These are phyloP conservation scores for Biston betularia DNA, from an alignment of 2,888 invertebrate species.

Conservation along the genomic window DNA sequence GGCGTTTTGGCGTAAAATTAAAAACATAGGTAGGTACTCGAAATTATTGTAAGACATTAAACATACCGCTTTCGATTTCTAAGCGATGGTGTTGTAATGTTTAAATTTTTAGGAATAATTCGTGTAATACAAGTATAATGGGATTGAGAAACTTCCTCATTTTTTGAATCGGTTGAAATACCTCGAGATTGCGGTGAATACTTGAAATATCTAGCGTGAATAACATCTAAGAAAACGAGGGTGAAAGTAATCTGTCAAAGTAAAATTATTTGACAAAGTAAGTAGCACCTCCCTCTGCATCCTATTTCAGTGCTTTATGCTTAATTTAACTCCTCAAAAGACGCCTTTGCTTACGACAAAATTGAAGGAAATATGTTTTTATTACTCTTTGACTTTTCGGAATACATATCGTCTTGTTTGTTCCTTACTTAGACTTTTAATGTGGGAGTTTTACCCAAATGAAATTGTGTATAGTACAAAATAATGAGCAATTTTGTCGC, in stretches of 20 bases:
- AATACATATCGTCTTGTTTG: slow-evolving; percentile 34
- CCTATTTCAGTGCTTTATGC: slow-evolving; percentile 35
- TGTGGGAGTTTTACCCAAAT: too few species aligned
- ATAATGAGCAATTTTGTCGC: too few species aligned
- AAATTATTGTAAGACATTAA: background rate
- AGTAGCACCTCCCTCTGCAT: background rate
- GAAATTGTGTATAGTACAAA: too few species aligned
- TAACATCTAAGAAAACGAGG: background rate
- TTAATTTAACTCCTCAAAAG: slow-evolving; percentile 46
- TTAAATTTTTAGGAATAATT: too few species aligned
- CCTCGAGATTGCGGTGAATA: background rate
- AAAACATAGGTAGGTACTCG: background rate
- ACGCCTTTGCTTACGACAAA: slow-evolving; percentile 37
- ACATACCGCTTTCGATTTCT: background rate
- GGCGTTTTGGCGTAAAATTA: background rate
- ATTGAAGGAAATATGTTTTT: slow-evolving; percentile 24
- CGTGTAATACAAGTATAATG: background rate
- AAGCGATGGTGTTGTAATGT: slow-evolving; percentile 46
- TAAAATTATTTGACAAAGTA: slow-evolving; percentile 18
- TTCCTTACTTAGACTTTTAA: slow-evolving; percentile 8
- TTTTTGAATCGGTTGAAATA: too few species aligned
- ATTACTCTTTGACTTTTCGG: slow-evolving; percentile 38
- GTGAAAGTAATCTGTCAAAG: slow-evolving; percentile 1
- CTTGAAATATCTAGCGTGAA: background rate
- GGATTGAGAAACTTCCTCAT: too few species aligned